phyloP scores from a whole-genome alignment of 2,888 invertebrate species.

The Lasius fuliginosus region DNA sequence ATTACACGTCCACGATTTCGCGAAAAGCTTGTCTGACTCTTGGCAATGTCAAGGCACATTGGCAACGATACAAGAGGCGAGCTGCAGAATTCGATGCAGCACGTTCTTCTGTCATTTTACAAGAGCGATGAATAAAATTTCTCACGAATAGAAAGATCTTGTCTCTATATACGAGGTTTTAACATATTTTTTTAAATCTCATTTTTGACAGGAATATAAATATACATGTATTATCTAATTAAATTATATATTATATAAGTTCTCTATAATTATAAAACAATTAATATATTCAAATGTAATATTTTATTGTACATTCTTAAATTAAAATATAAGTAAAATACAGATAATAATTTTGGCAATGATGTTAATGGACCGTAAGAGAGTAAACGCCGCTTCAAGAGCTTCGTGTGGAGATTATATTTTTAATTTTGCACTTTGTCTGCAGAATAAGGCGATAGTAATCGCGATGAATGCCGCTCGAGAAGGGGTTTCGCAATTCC shows the following conservation, averaged over 20 bases:
- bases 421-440: neutral
- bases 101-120: neutral
- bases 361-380: neutral
- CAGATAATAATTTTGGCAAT: neutral
- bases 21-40: neutral
- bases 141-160: neutral
- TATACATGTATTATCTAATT: too few relatives aligned
- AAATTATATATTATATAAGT: neutral
- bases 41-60: neutral
- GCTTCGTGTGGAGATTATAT: neutral
- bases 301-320: neutral
- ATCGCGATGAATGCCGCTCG: slow-evolving; percentile 37
- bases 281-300: neutral
- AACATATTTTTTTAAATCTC: neutral
- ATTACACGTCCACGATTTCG: neutral
- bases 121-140: neutral
- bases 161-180: neutral
- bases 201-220: neutral
- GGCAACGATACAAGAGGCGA: slow-evolving; percentile 9
- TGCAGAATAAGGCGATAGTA: slow-evolving; percentile 2
- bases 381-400: neutral
- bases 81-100: neutral
- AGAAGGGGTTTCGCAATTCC: slow-evolving; percentile 56
- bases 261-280: too few relatives aligned
- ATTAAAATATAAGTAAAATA: neutral